These are phyloP conservation scores for Quadroppia sp. DNA, from an alignment of 2,888 invertebrate genomes.

Conservation along the genomic window DNA sequence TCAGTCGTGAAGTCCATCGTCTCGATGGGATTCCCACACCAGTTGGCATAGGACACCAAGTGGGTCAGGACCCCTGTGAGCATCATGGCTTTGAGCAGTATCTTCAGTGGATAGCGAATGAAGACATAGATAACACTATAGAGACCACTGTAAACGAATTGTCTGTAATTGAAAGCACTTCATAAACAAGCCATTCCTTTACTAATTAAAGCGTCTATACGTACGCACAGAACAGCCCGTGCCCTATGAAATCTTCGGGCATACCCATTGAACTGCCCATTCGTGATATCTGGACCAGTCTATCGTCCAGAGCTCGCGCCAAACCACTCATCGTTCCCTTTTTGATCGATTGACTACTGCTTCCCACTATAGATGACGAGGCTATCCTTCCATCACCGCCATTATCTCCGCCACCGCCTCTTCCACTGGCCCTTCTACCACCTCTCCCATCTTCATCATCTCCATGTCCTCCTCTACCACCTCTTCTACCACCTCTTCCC, in stretches of 20 bases:
- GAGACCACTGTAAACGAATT: neutral
- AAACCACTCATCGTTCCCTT: neutral
- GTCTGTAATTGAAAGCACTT: neutral
- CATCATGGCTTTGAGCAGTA: neutral
- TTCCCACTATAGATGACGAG: neutral
- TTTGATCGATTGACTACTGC: neutral
- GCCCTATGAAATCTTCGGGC: neutral
- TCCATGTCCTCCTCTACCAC: too few relatives aligned
- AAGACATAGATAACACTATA: neutral
- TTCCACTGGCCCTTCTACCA: neutral
- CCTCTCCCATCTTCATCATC: too few relatives aligned
- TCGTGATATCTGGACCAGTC: neutral
- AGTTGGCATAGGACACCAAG: neutral
- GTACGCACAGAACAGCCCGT: neutral
- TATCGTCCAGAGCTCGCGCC: neutral
- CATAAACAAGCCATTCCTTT: neutral
- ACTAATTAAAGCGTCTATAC: neutral
- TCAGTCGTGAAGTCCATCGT: neutral
- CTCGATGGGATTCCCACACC: neutral
- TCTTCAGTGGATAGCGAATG: constrained; percentile 10
- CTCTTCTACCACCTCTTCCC: too few relatives aligned
- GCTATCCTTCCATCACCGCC: too few relatives aligned
- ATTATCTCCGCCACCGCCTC: neutral
- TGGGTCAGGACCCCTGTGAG: neutral
- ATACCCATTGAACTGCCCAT: neutral